phyloP scores from a whole-genome alignment of 1,140 invertebrate genomes.

The Magallana gigas region DNA sequence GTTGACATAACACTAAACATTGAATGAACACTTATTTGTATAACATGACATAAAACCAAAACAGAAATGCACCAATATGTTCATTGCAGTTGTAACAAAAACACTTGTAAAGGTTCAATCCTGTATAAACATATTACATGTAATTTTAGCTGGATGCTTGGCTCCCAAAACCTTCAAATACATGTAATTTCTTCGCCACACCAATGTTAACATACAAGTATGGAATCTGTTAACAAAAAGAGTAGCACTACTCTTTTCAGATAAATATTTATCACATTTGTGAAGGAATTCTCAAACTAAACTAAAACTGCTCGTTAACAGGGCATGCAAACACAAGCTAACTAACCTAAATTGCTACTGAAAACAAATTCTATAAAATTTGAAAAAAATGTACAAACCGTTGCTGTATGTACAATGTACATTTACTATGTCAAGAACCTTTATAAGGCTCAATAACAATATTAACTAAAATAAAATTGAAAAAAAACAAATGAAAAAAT shows the following conservation, averaged over 20 bases:
- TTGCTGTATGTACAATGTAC: background rate
- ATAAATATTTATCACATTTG: background rate
- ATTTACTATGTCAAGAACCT: background rate
- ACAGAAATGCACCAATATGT: slow-evolving; percentile 23
- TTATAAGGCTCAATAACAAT: background rate
- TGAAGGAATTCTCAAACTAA: slow-evolving; percentile 2
- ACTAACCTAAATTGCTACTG: background rate
- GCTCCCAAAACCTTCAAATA: too few relatives aligned
- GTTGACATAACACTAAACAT: slow-evolving; percentile 1
- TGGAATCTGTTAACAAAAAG: background rate
- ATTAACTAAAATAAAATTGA: background rate
- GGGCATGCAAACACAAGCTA: background rate
- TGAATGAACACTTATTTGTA: background rate
- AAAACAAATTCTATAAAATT: background rate
- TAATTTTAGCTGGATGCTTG: too few relatives aligned
- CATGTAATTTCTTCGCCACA: too few relatives aligned
- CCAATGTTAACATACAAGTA: too few relatives aligned
- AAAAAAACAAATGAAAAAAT: background rate
- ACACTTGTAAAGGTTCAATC: background rate
- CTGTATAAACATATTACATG: too few relatives aligned
- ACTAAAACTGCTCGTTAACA: slow-evolving; percentile 21
- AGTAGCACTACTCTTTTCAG: slow-evolving; percentile 7
- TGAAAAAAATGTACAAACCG: background rate
- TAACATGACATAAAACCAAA: background rate
- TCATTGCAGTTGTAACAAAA: slow-evolving; percentile 6